Evolutionary conservation across 2,888 invertebrate species (phyloP).

Genomic region (Corythucha ciliata): DNA sequence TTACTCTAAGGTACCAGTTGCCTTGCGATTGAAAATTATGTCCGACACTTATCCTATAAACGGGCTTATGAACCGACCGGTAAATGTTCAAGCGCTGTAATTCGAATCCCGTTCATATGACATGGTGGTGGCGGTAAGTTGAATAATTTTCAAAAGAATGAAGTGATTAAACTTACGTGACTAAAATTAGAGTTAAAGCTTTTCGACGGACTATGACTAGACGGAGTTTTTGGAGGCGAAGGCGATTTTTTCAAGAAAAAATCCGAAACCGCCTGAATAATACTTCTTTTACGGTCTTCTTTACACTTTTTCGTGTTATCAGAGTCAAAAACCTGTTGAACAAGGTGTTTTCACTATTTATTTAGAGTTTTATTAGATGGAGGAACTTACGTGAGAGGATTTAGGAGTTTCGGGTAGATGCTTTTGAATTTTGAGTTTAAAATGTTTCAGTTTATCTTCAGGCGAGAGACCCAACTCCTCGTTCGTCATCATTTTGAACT

Average conservation of each 20-base stretch:
- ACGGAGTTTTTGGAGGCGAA: conserved; percentile 37
- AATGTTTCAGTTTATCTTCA: conserved; percentile 52
- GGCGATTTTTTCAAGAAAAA: conserved; percentile 62
- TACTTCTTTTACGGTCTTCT: conserved; percentile 62
- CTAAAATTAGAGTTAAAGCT: conserved; percentile 2
- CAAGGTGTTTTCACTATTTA: background rate
- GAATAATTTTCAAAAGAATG: background rate
- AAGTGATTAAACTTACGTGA: background rate
- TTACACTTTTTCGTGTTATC: conserved; percentile 38
- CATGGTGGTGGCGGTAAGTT: too few species aligned
- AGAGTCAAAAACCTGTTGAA: background rate
- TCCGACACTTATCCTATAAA: too few species aligned
- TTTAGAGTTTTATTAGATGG: too few species aligned
- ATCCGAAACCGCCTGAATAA: conserved; percentile 74
- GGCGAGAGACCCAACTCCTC: conserved; percentile 64
- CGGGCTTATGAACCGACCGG: too few species aligned
- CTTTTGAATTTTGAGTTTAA: conserved; percentile 44
- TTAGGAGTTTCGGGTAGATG: conserved; percentile 25
- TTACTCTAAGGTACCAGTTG: conserved; percentile 24
- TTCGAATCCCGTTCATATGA: too few species aligned
- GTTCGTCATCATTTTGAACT: conserved; percentile 60
- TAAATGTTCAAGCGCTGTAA: too few species aligned
- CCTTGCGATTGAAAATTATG: conserved; percentile 18
- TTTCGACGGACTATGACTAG: conserved; percentile 32
- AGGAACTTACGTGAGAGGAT: conserved; percentile 21